Conservation (phyloP, 2,888 invertebrate species). For the Ichneumon xanthorius region DNA sequence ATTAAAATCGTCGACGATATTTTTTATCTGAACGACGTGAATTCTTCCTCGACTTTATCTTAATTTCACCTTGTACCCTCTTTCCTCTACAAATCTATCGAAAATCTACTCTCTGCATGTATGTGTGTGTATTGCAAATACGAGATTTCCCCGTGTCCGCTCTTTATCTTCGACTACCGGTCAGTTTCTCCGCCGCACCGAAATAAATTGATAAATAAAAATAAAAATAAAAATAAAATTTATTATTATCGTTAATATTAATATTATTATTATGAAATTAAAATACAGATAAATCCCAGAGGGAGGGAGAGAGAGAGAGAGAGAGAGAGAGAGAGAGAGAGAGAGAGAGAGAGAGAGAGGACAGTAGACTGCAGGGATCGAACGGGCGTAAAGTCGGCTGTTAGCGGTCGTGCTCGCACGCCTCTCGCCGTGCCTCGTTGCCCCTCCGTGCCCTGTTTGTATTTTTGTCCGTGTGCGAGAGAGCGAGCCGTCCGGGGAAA, state of each 20-base stretch:
- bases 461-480: slow-evolving; percentile 33
- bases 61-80: too few species aligned
- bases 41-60: too few species aligned
- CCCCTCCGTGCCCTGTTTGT: slow-evolving; percentile 13
- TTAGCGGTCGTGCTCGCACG: slow-evolving; percentile 21
- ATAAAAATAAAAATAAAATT: too few species aligned
- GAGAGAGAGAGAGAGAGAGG: not conserved
- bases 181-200: too few species aligned
- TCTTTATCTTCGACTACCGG: too few species aligned
- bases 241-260: too few species aligned
- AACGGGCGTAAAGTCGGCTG: slow-evolving; percentile 11
- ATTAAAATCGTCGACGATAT: not conserved
- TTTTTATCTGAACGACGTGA: not conserved
- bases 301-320: too few species aligned
- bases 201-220: too few species aligned
- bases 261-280: not conserved
- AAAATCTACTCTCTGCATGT: too few species aligned
- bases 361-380: not conserved
- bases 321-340: not conserved
- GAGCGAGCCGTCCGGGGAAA: slow-evolving; percentile 51
- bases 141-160: too few species aligned
- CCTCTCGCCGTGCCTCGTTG: not conserved
- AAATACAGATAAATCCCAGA: not conserved
- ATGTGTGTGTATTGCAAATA: too few species aligned
- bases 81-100: too few species aligned